Conservation (phyloP, 37 sponge, comb jelly and placozoan genomes). For the Ephydatia muelleri region DNA sequence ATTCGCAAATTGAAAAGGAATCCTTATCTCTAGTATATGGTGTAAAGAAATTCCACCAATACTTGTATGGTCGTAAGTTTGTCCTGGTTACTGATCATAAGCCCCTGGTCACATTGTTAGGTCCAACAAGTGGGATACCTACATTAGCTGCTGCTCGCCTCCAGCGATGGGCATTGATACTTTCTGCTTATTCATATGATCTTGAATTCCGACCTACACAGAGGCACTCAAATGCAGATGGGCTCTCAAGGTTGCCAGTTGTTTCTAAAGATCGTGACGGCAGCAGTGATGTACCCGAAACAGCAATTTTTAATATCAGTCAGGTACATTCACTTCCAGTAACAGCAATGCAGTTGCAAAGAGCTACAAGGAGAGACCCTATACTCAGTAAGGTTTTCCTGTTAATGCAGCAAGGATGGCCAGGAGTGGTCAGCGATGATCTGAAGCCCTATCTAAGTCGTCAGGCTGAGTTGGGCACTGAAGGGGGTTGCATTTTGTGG, state of each 20-base stretch:
- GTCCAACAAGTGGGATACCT: constrained; percentile 35
- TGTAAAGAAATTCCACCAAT: constrained; percentile 29
- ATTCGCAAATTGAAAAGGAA: constrained; percentile 47
- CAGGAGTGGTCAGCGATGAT: not conserved
- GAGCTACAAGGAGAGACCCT: constrained; percentile 25
- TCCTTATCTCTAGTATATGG: constrained; percentile 24
- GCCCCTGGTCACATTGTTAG: constrained; percentile 27
- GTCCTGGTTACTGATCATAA: constrained; percentile 41
- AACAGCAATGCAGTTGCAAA: constrained; percentile 10
- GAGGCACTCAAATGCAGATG: constrained; percentile 60
- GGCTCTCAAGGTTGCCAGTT: constrained; percentile 40
- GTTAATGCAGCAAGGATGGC: constrained; percentile 50
- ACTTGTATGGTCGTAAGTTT: constrained; percentile 59
- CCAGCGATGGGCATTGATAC: constrained; percentile 35
- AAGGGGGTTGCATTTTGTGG: constrained; percentile 19
- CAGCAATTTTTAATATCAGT: constrained; percentile 8
- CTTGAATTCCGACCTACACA: constrained; percentile 25
- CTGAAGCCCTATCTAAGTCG: not conserved
- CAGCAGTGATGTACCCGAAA: not conserved
- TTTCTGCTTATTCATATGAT: constrained; percentile 31
- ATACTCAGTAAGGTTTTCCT: constrained; percentile 45
- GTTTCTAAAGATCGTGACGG: not conserved
- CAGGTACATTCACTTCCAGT: constrained; percentile 12
- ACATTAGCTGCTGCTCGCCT: constrained; percentile 33
- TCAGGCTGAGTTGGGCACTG: constrained; percentile 3